These are phyloP conservation scores for Brachionus calyciflorus DNA, from an alignment of 1,140 invertebrate species.

Conservation along the genomic window DNA sequence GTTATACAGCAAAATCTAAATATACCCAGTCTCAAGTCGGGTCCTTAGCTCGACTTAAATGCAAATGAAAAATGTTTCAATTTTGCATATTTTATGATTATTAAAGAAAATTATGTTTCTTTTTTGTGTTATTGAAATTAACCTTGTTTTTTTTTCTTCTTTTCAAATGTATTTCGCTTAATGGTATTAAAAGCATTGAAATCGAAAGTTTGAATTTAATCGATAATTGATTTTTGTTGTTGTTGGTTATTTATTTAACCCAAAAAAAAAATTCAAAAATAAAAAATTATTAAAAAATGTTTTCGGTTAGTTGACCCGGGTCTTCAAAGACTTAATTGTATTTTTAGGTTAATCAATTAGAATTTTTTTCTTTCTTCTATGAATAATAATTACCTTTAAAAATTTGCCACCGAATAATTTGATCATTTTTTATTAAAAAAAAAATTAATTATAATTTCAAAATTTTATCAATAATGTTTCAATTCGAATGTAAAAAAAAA, in stretches of 20 bases:
- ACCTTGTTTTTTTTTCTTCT: conserved; percentile 16
- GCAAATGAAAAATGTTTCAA: conserved; percentile 22
- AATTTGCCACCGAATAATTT: no score
- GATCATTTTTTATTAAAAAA: no score
- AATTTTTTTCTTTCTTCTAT: no score
- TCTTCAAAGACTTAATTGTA: not conserved
- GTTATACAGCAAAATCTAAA: no score
- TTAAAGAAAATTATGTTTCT: no score
- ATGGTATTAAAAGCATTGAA: conserved; percentile 3
- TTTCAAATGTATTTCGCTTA: no score
- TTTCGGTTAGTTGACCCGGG: not conserved
- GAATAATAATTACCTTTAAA: no score
- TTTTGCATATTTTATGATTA: not conserved
- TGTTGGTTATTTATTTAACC: conserved; percentile 6
- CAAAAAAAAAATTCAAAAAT: not conserved
- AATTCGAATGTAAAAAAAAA: no score
- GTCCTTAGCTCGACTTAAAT: not conserved
- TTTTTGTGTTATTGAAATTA: not conserved
- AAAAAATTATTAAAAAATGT: no score
- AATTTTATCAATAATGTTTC: no score
- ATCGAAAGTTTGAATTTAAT: conserved; percentile 15
- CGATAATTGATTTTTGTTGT: conserved; percentile 27
- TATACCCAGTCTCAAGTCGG: no score
- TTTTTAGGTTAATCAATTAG: conserved; percentile 2
- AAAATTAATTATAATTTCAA: no score